phyloP scores from a whole-genome alignment of 2,113 vertebrate genomes.

The Hippocampus barbouri region DNA sequence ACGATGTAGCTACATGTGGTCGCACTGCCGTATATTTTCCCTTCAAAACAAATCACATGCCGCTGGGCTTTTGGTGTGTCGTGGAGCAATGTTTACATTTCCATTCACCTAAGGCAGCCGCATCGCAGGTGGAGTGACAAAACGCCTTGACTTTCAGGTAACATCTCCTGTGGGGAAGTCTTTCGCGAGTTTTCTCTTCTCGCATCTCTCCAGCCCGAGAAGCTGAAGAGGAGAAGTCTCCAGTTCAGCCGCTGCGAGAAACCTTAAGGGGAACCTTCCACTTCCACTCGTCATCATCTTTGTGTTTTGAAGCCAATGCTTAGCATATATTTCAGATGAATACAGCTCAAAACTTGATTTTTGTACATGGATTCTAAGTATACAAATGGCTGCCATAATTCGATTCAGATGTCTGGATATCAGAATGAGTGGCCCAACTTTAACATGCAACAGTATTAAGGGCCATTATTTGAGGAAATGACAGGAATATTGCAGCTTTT shows the following conservation, averaged over 20 bases:
- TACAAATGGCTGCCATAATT: background rate
- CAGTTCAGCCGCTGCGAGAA: conserved; percentile 64
- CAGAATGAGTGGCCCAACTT: background rate
- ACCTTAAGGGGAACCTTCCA: conserved; percentile 27
- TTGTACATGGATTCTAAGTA: background rate
- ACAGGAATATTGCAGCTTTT: background rate
- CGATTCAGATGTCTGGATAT: background rate
- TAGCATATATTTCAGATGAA: background rate
- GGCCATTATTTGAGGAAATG: background rate
- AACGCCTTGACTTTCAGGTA: conserved; percentile 63
- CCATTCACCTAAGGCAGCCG: background rate
- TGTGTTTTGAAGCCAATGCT: conserved; percentile 5
- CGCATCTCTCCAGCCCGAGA: conserved; percentile 76
- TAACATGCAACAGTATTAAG: background rate
- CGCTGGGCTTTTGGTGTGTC: background rate
- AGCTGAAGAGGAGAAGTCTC: conserved; percentile 69
- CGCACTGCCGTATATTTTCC: background rate
- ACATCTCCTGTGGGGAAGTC: conserved; percentile 71
- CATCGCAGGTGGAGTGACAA: background rate
- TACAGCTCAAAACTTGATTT: background rate
- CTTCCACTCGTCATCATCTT: background rate
- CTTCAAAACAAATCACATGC: conserved; percentile 2
- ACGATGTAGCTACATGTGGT: background rate
- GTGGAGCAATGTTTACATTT: background rate
- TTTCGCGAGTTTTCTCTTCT: conserved; percentile 79